A percentile compares a stretch with the other conserved stretches of the same genome.
Evolutionary conservation across 2,113 vertebrate species (phyloP).

Genomic region (Cervus canadensis): DNA sequence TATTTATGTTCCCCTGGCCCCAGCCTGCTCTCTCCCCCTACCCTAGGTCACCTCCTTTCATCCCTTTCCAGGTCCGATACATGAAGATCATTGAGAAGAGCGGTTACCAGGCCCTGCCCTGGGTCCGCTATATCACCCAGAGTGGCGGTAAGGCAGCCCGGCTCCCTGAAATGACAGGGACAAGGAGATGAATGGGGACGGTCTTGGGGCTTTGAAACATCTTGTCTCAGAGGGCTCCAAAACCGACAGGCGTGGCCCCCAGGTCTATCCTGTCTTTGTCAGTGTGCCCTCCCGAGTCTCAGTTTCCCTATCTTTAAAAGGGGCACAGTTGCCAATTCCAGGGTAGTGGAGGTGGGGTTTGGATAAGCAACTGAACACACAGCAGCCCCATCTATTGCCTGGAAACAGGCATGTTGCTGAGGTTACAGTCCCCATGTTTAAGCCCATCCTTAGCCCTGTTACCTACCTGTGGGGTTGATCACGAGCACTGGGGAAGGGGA

Average conservation of each 20-base stretch:
- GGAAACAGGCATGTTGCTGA: background rate
- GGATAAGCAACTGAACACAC: background rate
- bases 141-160: constrained; percentile 86
- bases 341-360: background rate
- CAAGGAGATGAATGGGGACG: background rate
- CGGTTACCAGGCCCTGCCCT: constrained; percentile 88
- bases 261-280: background rate
- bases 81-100: constrained; percentile 98
- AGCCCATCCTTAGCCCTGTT: background rate
- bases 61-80: constrained; percentile 86
- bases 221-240: background rate
- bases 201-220: background rate
- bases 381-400: background rate
- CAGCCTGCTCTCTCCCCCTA: background rate
- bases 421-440: background rate
- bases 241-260: background rate
- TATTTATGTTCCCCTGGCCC: no score
- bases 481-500: background rate
- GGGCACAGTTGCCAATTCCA: background rate
- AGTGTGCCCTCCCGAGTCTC: background rate
- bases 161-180: background rate
- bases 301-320: background rate
- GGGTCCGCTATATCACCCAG: constrained; percentile 96
- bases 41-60: background rate
- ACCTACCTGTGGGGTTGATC: background rate